A percentile compares a stretch with the other conserved stretches of the same genome.
Conservation (phyloP, 2,113 vertebrate genomes). For the Pantherophis guttatus region DNA sequence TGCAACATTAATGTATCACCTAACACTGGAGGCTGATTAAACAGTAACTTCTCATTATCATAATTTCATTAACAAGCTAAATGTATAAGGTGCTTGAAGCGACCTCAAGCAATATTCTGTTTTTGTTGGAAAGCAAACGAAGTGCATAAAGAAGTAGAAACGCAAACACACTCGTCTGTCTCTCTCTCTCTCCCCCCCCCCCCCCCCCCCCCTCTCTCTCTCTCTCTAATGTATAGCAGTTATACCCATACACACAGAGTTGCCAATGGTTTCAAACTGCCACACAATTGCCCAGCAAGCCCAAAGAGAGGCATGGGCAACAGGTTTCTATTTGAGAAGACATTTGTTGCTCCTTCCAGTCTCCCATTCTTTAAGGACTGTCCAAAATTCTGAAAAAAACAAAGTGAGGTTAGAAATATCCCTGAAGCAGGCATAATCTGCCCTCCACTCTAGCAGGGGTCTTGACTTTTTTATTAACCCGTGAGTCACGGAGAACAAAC, state of each 20-base stretch:
- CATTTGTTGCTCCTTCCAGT: background rate
- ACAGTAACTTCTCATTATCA: background rate
- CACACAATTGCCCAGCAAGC: background rate
- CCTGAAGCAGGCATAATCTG: no score
- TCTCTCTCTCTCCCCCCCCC: background rate
- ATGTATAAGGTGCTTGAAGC: background rate
- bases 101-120: background rate
- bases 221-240: background rate
- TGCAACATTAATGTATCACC: background rate
- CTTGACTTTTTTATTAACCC: background rate
- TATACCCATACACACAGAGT: no score
- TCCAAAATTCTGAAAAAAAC: background rate
- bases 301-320: background rate
- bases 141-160: background rate
- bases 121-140: background rate
- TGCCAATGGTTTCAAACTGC: no score
- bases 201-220: no score
- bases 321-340: background rate
- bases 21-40: background rate
- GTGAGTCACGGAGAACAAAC: background rate
- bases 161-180: background rate
- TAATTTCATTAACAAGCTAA: background rate
- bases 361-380: background rate
- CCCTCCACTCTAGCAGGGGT: background rate
- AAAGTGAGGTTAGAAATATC: background rate